phyloP scores from a whole-genome alignment of 2,888 invertebrate species.

The Cataglyphis albicans region DNA sequence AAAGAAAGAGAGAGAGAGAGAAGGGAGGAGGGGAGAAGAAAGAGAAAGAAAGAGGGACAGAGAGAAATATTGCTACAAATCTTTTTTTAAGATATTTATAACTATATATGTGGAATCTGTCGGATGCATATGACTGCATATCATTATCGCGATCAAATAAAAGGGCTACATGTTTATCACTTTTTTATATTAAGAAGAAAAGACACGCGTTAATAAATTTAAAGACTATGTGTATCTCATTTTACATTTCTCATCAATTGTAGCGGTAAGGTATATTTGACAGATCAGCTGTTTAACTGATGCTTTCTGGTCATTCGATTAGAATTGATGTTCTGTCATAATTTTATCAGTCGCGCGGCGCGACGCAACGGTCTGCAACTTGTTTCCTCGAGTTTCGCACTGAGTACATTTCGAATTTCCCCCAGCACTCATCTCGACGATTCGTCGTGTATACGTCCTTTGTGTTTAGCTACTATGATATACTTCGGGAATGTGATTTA shows the following conservation, averaged over 20 bases:
- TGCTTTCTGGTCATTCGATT: constrained; percentile 42
- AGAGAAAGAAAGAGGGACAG: background rate
- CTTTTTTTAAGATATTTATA: background rate
- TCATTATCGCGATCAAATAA: background rate
- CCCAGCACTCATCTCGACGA: constrained; percentile 9
- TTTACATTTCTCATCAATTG: background rate
- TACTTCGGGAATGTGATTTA: constrained; percentile 56
- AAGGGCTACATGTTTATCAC: background rate
- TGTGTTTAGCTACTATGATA: constrained; percentile 15
- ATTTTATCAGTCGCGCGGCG: constrained; percentile 16
- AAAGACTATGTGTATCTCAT: background rate
- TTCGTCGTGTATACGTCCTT: constrained; percentile 21
- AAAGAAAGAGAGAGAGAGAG: too few relatives aligned
- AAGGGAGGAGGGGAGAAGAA: too few relatives aligned
- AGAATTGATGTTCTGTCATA: constrained; percentile 56
- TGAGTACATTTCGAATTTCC: constrained; percentile 60
- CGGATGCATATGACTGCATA: background rate
- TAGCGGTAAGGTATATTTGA: background rate
- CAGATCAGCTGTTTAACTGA: background rate
- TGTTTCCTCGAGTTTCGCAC: constrained; percentile 38
- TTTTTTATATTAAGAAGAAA: background rate
- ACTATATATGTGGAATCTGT: background rate
- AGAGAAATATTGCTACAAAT: background rate
- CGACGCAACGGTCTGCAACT: constrained; percentile 20
- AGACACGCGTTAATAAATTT: background rate